Evolutionary conservation across 2,888 invertebrate genomes (phyloP).

Genomic region (Cephus runcator): DNA sequence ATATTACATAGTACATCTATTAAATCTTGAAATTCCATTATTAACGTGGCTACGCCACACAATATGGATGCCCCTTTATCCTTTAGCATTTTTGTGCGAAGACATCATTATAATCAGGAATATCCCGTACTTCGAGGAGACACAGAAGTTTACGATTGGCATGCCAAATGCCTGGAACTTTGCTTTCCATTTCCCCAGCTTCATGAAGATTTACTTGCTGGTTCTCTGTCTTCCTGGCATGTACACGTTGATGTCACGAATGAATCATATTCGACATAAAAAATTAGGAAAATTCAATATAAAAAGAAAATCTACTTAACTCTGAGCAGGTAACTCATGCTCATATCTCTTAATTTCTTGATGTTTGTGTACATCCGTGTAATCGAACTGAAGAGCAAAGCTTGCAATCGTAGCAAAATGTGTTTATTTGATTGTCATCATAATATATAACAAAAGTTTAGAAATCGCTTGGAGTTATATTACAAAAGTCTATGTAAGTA

Average conservation of each 20-base stretch:
- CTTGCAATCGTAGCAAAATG: no score
- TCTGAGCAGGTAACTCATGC: neutral
- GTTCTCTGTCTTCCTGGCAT: constrained; percentile 80
- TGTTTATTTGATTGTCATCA: no score
- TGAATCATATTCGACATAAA: constrained; percentile 79
- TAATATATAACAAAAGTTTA: no score
- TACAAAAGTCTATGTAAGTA: no score
- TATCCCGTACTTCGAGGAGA: constrained; percentile 91
- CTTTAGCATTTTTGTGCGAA: constrained; percentile 89
- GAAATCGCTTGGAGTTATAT: no score
- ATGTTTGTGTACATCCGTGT: no score
- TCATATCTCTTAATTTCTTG: no score
- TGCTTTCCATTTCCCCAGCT: constrained; percentile 85
- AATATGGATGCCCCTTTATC: constrained; percentile 94
- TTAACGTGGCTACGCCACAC: constrained; percentile 94
- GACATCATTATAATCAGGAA: constrained; percentile 83
- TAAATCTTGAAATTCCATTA: constrained; percentile 77
- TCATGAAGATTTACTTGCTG: constrained; percentile 82
- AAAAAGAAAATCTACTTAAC: constrained; percentile 42
- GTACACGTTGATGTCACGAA: constrained; percentile 84
- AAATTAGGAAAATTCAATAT: constrained; percentile 68
- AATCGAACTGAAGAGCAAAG: no score
- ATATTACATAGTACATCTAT: constrained; percentile 86
- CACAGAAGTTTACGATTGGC: constrained; percentile 77
- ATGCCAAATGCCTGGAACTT: constrained; percentile 90